A percentile compares a stretch with the other conserved stretches of the same genome.
Conservation (phyloP, 2,113 vertebrate genomes). For the Prunella fulvescens region DNA sequence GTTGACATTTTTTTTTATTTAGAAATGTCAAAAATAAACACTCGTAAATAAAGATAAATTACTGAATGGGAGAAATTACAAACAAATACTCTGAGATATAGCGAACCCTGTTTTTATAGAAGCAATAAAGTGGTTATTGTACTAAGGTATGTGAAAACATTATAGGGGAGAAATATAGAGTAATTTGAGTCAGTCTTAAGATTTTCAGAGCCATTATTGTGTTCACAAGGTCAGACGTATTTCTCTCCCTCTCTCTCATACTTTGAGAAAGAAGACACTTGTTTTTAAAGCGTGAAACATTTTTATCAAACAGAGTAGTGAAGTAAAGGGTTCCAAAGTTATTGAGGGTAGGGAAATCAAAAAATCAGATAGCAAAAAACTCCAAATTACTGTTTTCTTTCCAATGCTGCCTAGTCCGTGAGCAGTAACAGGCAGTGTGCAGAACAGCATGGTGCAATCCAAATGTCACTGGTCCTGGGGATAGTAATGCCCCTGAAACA, state of each 20-base stretch:
- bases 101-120: background rate
- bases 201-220: background rate
- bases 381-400: background rate
- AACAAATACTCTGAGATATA: background rate
- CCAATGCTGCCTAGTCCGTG: background rate
- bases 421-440: background rate
- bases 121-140: background rate
- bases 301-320: background rate
- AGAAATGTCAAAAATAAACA: background rate
- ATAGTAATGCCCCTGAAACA: slow-evolving; percentile 24
- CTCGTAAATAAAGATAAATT: background rate
- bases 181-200: background rate
- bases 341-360: background rate
- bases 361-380: background rate
- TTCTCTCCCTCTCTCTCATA: background rate
- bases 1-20: background rate
- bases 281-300: background rate
- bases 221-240: background rate
- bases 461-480: background rate
- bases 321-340: background rate
- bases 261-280: background rate
- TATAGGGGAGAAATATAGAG: background rate
- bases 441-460: background rate
- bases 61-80: background rate
- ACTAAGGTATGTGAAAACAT: background rate